phyloP scores from a whole-genome alignment of 2,888 invertebrate species.

The Dione juno region DNA sequence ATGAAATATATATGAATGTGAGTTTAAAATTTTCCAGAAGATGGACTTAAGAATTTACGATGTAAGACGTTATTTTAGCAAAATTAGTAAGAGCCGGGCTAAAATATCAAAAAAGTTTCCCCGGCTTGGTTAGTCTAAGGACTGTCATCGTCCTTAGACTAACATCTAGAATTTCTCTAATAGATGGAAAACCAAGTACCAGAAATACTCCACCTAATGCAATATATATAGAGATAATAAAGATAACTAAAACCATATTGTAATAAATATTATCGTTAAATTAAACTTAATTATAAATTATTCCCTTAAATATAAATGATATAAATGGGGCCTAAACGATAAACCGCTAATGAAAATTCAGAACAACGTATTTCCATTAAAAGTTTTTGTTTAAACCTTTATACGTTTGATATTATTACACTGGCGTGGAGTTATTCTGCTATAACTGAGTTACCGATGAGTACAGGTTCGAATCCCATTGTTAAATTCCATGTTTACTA shows the following conservation, averaged over 20 bases:
- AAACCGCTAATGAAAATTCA: slow-evolving; percentile 11
- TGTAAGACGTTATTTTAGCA: neutral
- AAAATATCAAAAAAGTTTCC: neutral
- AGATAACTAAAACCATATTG: neutral
- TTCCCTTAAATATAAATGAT: slow-evolving; percentile 1
- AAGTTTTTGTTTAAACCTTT: slow-evolving; percentile 11
- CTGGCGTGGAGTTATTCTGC: neutral
- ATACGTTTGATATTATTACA: neutral
- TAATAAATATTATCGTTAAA: neutral
- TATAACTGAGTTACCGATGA: neutral
- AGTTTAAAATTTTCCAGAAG: too few relatives aligned
- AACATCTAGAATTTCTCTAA: too few relatives aligned
- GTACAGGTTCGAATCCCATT: neutral
- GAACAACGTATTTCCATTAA: slow-evolving; percentile 11
- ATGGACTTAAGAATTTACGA: too few relatives aligned
- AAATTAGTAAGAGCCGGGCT: neutral
- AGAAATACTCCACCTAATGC: too few relatives aligned
- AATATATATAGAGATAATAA: too few relatives aligned
- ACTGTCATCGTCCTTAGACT: too few relatives aligned
- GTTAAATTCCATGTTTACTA: neutral
- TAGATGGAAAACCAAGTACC: too few relatives aligned
- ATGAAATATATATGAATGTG: too few relatives aligned
- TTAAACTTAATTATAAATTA: neutral
- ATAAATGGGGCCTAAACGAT: slow-evolving; percentile 6
- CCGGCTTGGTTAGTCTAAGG: neutral